Evolutionary conservation across 2,888 invertebrate species (phyloP).

Genomic region (Lepidocyrtinus sp.): DNA sequence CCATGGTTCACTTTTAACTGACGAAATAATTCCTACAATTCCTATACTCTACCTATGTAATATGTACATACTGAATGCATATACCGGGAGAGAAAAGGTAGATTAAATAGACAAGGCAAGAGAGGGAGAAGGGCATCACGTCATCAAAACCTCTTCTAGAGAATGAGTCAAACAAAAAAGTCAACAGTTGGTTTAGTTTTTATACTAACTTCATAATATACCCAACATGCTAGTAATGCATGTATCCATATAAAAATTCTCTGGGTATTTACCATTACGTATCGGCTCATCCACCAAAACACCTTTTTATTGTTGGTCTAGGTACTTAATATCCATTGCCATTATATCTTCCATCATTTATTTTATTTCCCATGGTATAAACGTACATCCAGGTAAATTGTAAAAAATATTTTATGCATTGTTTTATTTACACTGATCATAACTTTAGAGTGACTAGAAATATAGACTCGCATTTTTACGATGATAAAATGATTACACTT

Average conservation of each 20-base stretch:
- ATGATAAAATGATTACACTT: neutral
- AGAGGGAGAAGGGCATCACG: slow-evolving; percentile 34
- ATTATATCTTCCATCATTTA: slow-evolving; percentile 2
- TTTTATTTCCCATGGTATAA: slow-evolving; percentile 11
- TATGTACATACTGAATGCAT: too few species aligned
- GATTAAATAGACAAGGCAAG: neutral
- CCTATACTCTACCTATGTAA: too few species aligned
- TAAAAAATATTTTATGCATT: neutral
- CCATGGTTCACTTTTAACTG: slow-evolving; percentile 46
- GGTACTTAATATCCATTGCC: slow-evolving; percentile 9
- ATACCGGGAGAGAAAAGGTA: too few species aligned
- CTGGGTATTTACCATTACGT: slow-evolving; percentile 36
- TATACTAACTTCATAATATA: too few species aligned
- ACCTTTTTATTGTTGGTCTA: slow-evolving; percentile 9
- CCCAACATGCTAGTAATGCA: neutral
- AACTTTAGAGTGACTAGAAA: neutral
- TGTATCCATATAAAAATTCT: neutral
- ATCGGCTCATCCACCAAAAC: neutral
- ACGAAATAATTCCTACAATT: too few species aligned
- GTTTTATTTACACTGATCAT: slow-evolving; percentile 3
- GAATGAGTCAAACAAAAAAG: slow-evolving; percentile 9
- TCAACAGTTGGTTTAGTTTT: slow-evolving; percentile 35
- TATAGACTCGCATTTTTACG: slow-evolving; percentile 5
- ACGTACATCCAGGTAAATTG: slow-evolving; percentile 9
- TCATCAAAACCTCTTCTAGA: slow-evolving; percentile 24